Evolutionary conservation across 2,797 vertebrate genomes (phyloP), one percentile per base, ranked within the genome.

Genomic region (Corythornis leucogaster): DNA sequence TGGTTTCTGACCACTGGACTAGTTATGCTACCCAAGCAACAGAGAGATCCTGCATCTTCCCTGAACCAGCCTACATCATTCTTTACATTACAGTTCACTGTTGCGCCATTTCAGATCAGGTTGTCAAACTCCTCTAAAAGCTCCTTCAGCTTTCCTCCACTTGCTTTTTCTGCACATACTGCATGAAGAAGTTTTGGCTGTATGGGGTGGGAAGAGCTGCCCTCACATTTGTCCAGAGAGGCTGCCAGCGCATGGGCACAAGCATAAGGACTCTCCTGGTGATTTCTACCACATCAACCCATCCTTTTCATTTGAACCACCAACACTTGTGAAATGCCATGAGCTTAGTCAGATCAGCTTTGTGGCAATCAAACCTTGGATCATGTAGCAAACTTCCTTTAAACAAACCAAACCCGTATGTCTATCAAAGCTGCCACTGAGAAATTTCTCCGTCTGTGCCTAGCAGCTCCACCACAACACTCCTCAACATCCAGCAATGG

Each of bases 331-430:
- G 66, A 86, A 91, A 93, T 0, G 1, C 2, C 9, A 20, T 19
- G 30, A 71, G 77, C 59, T 85, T 59, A 77, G 57, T 75, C 87
- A 92, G 63, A 48, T 69, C 58, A 57, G 87, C 25, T 4, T 58
- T 38, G 42, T 75, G 59, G 70, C 91, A 94, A 92, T 43, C 24
- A 68, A 89, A 85, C 50, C 38, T 73, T 35, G 55, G 46, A 58
- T 58, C 26, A 21, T 5, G 20, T 13, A 93, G 58, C 31, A 73
- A 89, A 38, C 10, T 86, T n/a, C 55, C 70, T 73, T 59, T 12
- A 15, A 57, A 33, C 2, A 31, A 82, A 46, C 15, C 21, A 62
- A 75, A 54, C 21, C 35, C 17, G 24, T 5, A 8, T 4, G 17
- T 63, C 11, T 30, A 83, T 35, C 58, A 70, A 69, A 75, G 67